Conservation (phyloP, 53 echinoderm and acorn worm genomes). For the Glandiceps talaboti region DNA sequence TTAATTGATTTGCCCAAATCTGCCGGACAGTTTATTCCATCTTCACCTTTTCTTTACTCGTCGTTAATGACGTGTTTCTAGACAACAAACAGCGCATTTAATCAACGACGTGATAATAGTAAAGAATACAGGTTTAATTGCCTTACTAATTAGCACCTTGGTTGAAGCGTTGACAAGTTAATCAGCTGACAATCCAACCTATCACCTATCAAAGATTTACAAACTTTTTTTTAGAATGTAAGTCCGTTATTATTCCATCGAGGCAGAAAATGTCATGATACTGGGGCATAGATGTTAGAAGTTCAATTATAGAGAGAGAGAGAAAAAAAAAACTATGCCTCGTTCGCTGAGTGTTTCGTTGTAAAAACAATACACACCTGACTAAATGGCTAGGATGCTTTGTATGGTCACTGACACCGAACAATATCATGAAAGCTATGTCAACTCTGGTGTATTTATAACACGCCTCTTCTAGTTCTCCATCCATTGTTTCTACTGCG, state of each 20-base stretch:
- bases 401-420: neutral
- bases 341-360: neutral
- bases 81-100: slow-evolving; percentile 1
- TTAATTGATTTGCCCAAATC: neutral
- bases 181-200: too few species aligned
- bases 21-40: neutral
- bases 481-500: neutral
- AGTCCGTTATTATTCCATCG: too few species aligned
- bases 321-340: too few species aligned
- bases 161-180: too few species aligned
- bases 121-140: slow-evolving; percentile 23
- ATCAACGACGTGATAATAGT: slow-evolving; percentile 20
- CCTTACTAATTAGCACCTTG: slow-evolving; percentile 16
- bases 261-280: too few species aligned
- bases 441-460: neutral
- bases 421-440: neutral
- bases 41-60: neutral
- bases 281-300: too few species aligned
- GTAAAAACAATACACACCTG: neutral
- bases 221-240: too few species aligned
- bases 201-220: too few species aligned
- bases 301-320: too few species aligned
- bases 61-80: neutral
- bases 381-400: neutral
- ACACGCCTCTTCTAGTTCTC: neutral